Evolutionary conservation across 2,888 invertebrate species (phyloP).

Genomic region (Trilocha varians): DNA sequence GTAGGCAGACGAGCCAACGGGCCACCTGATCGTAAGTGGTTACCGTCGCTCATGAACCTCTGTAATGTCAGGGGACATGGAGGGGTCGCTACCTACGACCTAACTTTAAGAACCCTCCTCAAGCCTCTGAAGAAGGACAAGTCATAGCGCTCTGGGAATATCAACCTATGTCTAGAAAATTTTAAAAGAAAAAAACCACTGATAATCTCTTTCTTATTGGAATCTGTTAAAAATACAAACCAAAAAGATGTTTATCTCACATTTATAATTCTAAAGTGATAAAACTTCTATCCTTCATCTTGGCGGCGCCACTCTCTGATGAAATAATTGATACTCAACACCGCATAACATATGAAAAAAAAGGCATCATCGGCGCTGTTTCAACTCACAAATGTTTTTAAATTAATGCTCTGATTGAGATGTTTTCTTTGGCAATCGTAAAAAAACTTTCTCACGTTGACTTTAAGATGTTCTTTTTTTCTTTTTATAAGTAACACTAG

Average conservation of each 20-base stretch:
- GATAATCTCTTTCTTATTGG: too few species aligned
- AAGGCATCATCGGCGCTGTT: constrained; percentile 29
- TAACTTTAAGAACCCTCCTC: too few species aligned
- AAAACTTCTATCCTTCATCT: constrained; percentile 1
- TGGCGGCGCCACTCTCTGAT: constrained; percentile 41
- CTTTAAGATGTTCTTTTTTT: background rate
- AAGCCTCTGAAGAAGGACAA: too few species aligned
- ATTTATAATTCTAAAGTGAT: background rate
- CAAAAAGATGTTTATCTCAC: background rate
- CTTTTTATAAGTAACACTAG: too few species aligned
- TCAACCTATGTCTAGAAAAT: too few species aligned
- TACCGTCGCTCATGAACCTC: too few species aligned
- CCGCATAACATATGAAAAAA: constrained; percentile 32
- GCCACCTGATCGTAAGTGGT: too few species aligned
- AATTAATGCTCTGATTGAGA: constrained; percentile 23
- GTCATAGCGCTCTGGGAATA: too few species aligned
- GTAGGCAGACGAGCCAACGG: too few species aligned
- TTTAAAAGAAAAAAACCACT: too few species aligned
- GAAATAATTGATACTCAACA: constrained; percentile 58
- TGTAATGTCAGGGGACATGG: too few species aligned
- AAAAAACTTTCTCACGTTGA: constrained; percentile 32
- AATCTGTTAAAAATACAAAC: constrained; percentile 11
- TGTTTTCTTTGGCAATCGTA: constrained; percentile 25
- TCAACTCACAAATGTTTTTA: constrained; percentile 23
- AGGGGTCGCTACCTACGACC: too few species aligned